Evolutionary conservation across 2,888 invertebrate species (phyloP).

Genomic region (Erebia epiphron): DNA sequence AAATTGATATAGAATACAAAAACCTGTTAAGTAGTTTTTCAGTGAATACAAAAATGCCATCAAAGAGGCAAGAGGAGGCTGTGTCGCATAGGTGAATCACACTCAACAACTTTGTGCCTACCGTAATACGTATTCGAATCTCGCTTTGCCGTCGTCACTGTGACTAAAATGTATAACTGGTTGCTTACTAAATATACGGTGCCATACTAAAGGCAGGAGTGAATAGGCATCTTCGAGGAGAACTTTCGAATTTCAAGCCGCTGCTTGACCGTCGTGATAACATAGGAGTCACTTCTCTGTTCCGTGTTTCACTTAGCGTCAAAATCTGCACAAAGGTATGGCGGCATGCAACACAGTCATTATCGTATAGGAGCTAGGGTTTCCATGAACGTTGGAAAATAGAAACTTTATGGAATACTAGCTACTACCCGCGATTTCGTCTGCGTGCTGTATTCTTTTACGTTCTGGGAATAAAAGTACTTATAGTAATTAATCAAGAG

Average conservation of each 20-base stretch:
- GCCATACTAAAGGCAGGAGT: too few relatives aligned
- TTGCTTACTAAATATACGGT: too few relatives aligned
- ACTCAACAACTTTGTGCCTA: constrained; percentile 22
- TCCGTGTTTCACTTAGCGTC: constrained; percentile 18
- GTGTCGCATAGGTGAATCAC: constrained; percentile 28
- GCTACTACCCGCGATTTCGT: too few relatives aligned
- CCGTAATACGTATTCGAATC: neutral
- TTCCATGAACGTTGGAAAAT: constrained; percentile 11
- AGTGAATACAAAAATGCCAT: constrained; percentile 21
- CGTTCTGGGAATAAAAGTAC: too few relatives aligned
- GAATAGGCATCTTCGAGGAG: too few relatives aligned
- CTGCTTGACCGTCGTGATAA: too few relatives aligned
- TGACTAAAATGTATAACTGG: neutral
- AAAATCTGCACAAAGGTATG: constrained; percentile 18
- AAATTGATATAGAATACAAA: too few relatives aligned
- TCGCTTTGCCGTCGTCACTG: neutral
- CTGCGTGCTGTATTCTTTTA: too few relatives aligned
- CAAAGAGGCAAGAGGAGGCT: constrained; percentile 31
- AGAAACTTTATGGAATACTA: neutral
- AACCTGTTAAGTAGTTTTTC: constrained; percentile 19
- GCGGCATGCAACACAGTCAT: constrained; percentile 29
- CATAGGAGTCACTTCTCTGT: neutral
- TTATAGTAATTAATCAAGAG: too few relatives aligned
- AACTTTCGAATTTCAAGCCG: too few relatives aligned
- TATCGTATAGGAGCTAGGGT: constrained; percentile 14